Evolutionary conservation across 2,113 vertebrate genomes (phyloP).

Genomic region (Ophthalmolycus amberensis): DNA sequence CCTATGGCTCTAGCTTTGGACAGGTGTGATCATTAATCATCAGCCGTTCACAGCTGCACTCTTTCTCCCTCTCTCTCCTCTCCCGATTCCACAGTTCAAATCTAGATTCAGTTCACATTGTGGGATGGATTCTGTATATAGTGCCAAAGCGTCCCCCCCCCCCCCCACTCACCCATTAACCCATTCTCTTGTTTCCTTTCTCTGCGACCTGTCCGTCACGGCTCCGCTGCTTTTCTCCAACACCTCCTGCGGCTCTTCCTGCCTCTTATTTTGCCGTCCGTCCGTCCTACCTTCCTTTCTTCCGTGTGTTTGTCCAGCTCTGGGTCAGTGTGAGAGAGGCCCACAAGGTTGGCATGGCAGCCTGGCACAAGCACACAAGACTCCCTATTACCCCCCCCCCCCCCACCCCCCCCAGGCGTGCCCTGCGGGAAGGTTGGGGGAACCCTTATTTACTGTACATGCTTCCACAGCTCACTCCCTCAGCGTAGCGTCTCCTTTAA

Average conservation of each 20-base stretch:
- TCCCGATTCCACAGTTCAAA: conserved; percentile 22
- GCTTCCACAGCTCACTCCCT: conserved; percentile 12
- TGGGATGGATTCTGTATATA: conserved; percentile 46
- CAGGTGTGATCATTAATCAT: conserved; percentile 67
- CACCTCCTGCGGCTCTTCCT: conserved; percentile 53
- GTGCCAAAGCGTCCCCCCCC: conserved; percentile 43
- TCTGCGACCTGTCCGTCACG: conserved; percentile 25
- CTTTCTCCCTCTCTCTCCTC: conserved; percentile 11
- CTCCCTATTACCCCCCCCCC: conserved; percentile 47
- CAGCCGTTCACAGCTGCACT: conserved; percentile 46
- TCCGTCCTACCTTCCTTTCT: conserved; percentile 48
- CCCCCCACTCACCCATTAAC: conserved; percentile 8
- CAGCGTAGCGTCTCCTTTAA: neutral
- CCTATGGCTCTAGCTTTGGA: neutral
- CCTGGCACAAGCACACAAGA: conserved; percentile 68
- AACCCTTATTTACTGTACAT: conserved; percentile 73
- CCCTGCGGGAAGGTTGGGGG: conserved; percentile 42
- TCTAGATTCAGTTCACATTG: conserved; percentile 74
- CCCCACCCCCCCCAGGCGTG: conserved; percentile 30
- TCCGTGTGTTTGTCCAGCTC: conserved; percentile 56
- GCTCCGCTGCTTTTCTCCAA: conserved; percentile 11
- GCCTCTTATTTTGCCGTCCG: conserved; percentile 39
- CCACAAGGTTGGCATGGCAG: conserved; percentile 76
- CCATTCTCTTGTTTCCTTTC: conserved; percentile 7
- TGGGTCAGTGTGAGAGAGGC: conserved; percentile 53